Evolutionary conservation across 2,797 vertebrate genomes (phyloP), one percentile per base, ranked within the genome.

Genomic region (Enteromius mattozi): DNA sequence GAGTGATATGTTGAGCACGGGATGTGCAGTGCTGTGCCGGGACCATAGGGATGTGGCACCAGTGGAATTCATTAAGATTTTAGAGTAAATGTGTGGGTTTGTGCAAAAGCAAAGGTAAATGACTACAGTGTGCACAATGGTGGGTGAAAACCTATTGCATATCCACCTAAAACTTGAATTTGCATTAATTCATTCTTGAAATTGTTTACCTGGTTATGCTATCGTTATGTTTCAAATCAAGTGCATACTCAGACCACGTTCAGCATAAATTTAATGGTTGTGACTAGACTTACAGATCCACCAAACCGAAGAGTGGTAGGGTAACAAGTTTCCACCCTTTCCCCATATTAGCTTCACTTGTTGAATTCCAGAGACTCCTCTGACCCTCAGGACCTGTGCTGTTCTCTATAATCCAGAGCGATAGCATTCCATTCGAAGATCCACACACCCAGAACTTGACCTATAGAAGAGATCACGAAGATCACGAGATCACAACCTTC

Each of bases 361-460:
- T 89, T 0, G 95, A 95, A 30, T 94, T 93, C 97, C 97, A 99
- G 88, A 99, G 92, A 0, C 51, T 92, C 78, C 91, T 92, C 88
- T 93, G 95, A 49, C 96, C 95, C 6, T 96, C 96, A 0, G 95
- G 96, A 17, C 96, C 96, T 0, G 97, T 99, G 88, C 95, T 96
- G 92, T 99, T 99, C 89, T 98, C 96, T 2, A 95, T 87, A 59
- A 98, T 90, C 93, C 95, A 93, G 88, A 99, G 89, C 59, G 97
- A 98, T 42, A 99, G 87, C 1, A 95, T 94, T 90, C 95, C 96
- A 85, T 90, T 93, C 85, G 97, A 93, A 45, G 90, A 87, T 70
- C 96, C 97, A 85, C 98, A 97, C 89, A 97, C 93, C 86, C 96
- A 95, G 94, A 99, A 96, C 21, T 94, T 95, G 56, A 99, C 94